Evolutionary conservation across 2,797 vertebrate genomes (phyloP).

Genomic region (Lateolabrax maculatus): DNA sequence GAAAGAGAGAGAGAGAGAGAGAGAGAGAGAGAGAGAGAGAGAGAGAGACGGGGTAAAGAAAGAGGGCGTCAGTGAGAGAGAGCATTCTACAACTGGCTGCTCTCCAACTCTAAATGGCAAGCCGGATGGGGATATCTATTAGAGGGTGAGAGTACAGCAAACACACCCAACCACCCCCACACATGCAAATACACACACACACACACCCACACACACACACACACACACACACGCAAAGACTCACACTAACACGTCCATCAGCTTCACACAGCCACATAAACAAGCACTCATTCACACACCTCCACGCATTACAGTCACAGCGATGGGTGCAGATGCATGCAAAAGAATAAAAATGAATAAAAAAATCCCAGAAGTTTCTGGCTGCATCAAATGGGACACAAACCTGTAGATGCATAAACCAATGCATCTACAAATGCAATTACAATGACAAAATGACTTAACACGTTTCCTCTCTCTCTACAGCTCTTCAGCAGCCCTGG

Average conservation of each 20-base stretch:
- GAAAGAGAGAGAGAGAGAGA: neutral
- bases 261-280: slow-evolving; percentile 42
- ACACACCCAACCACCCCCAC: slow-evolving; percentile 36
- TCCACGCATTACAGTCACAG: slow-evolving; percentile 5
- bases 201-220: slow-evolving; percentile 21
- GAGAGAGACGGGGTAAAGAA: slow-evolving; percentile 10
- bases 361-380: slow-evolving; percentile 27
- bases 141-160: slow-evolving; percentile 65
- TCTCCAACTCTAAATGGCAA: slow-evolving; percentile 79
- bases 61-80: slow-evolving; percentile 22
- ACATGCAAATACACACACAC: slow-evolving; percentile 20
- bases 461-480: slow-evolving; percentile 28
- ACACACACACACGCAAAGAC: slow-evolving; percentile 28
- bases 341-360: neutral
- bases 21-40: neutral
- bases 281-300: slow-evolving; percentile 33
- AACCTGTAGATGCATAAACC: slow-evolving; percentile 60
- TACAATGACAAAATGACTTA: slow-evolving; percentile 69
- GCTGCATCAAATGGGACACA: slow-evolving; percentile 50
- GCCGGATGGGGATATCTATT: slow-evolving; percentile 75
- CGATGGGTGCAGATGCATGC: slow-evolving; percentile 8
- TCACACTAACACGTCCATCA: slow-evolving; percentile 27
- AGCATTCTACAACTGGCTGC: slow-evolving; percentile 67
- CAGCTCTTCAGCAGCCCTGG: slow-evolving; percentile 47
- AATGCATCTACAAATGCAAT: slow-evolving; percentile 70